A percentile compares a stretch with the other conserved stretches of the same genome.
These are phyloP conservation scores for Donacobius atricapilla DNA, from an alignment of 2,113 vertebrate genomes.

Conservation along the genomic window DNA sequence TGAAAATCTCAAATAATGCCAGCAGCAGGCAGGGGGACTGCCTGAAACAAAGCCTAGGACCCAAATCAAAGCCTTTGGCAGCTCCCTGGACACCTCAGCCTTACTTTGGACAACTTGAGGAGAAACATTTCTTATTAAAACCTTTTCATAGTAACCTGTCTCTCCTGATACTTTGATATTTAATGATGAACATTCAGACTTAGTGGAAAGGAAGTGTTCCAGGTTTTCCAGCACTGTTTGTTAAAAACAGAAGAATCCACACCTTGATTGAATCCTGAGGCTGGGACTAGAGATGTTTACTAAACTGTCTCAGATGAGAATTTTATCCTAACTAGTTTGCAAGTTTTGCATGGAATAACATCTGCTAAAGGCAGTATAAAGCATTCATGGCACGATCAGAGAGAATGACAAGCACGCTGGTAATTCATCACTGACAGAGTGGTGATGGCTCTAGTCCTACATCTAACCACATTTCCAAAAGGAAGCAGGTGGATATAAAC, in stretches of 20 bases:
- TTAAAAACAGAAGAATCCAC: not conserved
- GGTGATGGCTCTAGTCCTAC: not conserved
- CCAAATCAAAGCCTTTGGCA: not conserved
- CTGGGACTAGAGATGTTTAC: not conserved
- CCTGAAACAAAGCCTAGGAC: not conserved
- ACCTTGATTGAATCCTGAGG: not conserved
- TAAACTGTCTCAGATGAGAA: not conserved
- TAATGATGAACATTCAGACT: not conserved
- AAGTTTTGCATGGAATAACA: conserved; percentile 19
- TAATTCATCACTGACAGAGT: conserved; percentile 33
- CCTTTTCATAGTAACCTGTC: not conserved
- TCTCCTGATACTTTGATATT: not conserved
- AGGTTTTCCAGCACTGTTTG: not conserved
- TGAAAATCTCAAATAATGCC: not conserved
- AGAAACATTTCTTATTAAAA: not conserved
- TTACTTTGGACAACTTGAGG: not conserved
- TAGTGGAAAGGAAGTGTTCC: not conserved
- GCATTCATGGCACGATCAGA: not conserved
- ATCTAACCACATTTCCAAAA: not conserved
- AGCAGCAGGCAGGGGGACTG: not conserved
- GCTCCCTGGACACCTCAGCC: not conserved
- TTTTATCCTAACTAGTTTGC: not conserved
- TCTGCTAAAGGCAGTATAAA: conserved; percentile 1
- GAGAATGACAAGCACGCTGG: not conserved
- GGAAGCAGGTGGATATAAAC: conserved; percentile 30